These are phyloP conservation scores for Herpailurus yagouaroundi DNA, from an alignment of 2,113 vertebrate species.

Conservation along the genomic window DNA sequence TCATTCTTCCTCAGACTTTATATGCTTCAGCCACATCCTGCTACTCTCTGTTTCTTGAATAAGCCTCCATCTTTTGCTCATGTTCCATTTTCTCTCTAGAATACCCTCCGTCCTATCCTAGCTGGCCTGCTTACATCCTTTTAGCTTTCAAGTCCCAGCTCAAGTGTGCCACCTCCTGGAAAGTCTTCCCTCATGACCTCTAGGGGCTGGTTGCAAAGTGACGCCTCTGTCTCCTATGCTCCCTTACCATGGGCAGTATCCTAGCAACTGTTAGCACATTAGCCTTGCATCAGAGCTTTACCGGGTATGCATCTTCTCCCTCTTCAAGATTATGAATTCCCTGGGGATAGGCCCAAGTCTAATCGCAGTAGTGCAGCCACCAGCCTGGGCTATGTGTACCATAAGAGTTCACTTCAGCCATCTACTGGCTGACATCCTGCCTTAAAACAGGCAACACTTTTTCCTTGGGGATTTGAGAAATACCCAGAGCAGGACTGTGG, in stretches of 20 bases:
- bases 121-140: background rate
- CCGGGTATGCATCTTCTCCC: background rate
- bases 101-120: background rate
- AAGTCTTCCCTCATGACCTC: conserved; percentile 6
- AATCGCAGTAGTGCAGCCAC: background rate
- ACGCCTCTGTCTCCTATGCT: background rate
- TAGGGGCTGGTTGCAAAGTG: background rate
- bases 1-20: background rate
- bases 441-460: background rate
- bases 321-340: conserved; percentile 1
- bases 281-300: conserved; percentile 42
- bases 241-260: background rate
- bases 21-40: background rate
- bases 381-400: background rate
- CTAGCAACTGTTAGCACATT: background rate
- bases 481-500: background rate
- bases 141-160: conserved; percentile 14
- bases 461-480: background rate
- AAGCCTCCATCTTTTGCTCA: conserved; percentile 3
- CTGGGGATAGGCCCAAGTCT: background rate
- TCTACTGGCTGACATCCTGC: background rate
- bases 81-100: background rate
- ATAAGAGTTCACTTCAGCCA: background rate
- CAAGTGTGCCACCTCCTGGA: conserved; percentile 21
- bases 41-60: background rate